Evolutionary conservation across 1,140 invertebrate species (phyloP).

Genomic region (Calliphora vicina): DNA sequence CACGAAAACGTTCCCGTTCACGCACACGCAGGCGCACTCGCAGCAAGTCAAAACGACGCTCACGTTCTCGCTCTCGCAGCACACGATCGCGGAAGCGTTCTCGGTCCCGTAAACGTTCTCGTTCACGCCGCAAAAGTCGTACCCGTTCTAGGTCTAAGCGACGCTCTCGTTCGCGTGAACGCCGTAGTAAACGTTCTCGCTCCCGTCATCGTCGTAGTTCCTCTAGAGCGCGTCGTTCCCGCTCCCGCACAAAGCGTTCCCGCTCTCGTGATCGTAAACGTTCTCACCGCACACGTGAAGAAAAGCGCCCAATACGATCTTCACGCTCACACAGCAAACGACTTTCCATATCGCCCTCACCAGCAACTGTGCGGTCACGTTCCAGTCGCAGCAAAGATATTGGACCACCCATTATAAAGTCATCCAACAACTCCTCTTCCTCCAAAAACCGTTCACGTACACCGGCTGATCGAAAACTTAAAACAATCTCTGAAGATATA

Average conservation of each 20-base stretch:
- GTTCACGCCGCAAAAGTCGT: constrained; percentile 38
- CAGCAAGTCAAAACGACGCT: constrained; percentile 64
- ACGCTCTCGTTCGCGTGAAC: constrained; percentile 70
- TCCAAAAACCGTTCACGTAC: constrained; percentile 56
- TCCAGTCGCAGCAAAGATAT: constrained; percentile 58
- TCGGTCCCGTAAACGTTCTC: constrained; percentile 50
- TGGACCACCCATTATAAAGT: constrained; percentile 35
- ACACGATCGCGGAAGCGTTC: constrained; percentile 66
- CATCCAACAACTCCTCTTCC: constrained; percentile 45
- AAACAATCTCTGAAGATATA: constrained; percentile 54
- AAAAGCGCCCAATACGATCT: constrained; percentile 50
- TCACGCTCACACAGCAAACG: constrained; percentile 59
- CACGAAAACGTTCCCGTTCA: constrained; percentile 61
- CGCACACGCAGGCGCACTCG: constrained; percentile 64
- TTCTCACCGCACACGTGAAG: constrained; percentile 59
- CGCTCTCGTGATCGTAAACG: constrained; percentile 65
- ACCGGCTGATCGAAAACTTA: constrained; percentile 53
- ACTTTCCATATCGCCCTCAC: constrained; percentile 54
- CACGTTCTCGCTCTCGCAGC: constrained; percentile 67
- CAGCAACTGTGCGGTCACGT: constrained; percentile 48
- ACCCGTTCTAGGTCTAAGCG: constrained; percentile 65
- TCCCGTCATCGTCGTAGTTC: constrained; percentile 63
- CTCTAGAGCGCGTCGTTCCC: constrained; percentile 67
- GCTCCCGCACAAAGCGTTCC: constrained; percentile 68
- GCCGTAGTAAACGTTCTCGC: constrained; percentile 61